These are phyloP conservation scores for Eleginops maclovinus DNA, from an alignment of 2,113 vertebrate species.

Conservation along the genomic window DNA sequence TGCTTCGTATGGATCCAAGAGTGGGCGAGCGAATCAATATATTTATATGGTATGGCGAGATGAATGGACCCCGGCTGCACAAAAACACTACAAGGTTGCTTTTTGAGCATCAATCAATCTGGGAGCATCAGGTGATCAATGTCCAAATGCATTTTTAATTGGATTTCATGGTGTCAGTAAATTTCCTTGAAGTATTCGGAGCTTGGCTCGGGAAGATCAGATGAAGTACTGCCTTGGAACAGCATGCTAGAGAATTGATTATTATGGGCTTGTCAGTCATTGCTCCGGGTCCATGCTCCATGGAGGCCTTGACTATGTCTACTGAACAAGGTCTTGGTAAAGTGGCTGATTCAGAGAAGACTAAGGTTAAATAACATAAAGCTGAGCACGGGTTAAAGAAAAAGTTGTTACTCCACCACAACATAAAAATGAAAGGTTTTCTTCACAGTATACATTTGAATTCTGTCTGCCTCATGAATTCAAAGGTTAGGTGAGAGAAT, in stretches of 20 bases:
- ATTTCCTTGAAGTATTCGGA: constrained; percentile 67
- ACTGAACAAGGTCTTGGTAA: constrained; percentile 38
- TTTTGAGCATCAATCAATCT: constrained; percentile 71
- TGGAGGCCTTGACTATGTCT: constrained; percentile 38
- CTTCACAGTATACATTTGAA: constrained; percentile 2
- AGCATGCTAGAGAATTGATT: constrained; percentile 71
- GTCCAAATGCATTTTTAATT: constrained; percentile 83
- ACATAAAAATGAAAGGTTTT: constrained; percentile 24
- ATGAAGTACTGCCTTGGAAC: constrained; percentile 63
- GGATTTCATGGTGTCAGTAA: constrained; percentile 73
- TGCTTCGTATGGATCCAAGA: constrained; percentile 63
- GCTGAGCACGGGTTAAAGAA: constrained; percentile 2
- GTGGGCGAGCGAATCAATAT: constrained; percentile 71
- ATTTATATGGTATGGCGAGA: constrained; percentile 66
- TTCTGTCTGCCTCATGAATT: constrained; percentile 14
- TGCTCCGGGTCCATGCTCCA: constrained; percentile 43
- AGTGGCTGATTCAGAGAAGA: constrained; percentile 4
- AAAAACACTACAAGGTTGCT: constrained; percentile 60
- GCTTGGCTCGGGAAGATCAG: constrained; percentile 50
- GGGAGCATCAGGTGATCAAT: constrained; percentile 76
- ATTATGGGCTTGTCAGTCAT: constrained; percentile 64
- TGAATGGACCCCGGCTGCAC: constrained; percentile 51
- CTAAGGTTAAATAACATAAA: constrained; percentile 18
- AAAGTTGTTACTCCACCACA: constrained; percentile 6
- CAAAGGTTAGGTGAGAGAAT: constrained; percentile 6